These are phyloP conservation scores for Delphinapterus leucas DNA, from an alignment of 2,113 vertebrate genomes.

Conservation along the genomic window DNA sequence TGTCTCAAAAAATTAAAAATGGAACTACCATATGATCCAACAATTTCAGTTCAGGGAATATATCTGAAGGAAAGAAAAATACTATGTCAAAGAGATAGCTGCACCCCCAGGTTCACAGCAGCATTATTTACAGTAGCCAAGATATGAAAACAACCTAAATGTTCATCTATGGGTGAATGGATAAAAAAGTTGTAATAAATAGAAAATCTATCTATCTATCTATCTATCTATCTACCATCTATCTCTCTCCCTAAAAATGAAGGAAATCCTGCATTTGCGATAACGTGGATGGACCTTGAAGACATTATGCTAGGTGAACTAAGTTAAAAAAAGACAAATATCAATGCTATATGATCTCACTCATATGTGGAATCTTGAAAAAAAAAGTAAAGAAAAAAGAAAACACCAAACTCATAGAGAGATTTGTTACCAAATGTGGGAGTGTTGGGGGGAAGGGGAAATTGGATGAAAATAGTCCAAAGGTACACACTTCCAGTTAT, in stretches of 20 bases:
- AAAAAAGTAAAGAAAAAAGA: not conserved
- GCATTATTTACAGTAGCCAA: not conserved
- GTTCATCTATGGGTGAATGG: not conserved
- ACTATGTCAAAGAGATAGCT: not conserved
- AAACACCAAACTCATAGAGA: not conserved
- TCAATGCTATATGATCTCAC: not conserved
- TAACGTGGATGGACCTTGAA: not conserved
- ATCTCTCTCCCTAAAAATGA: not conserved
- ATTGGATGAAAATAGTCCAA: not conserved
- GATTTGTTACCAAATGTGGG: not conserved
- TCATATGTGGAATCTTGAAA: not conserved
- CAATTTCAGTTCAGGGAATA: not conserved
- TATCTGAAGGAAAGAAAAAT: not conserved
- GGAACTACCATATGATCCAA: not conserved
- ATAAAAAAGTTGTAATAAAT: not conserved
- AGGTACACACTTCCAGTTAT: not conserved
- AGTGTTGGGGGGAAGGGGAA: not conserved
- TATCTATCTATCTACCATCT: not conserved
- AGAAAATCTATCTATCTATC: not conserved
- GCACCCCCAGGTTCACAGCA: too few species aligned
- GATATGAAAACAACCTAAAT: not conserved
- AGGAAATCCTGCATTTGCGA: not conserved
- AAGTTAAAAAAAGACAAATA: not conserved
- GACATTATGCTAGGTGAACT: not conserved
- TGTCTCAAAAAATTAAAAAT: not conserved